Conservation (phyloP, 2,113 vertebrate genomes). For the Ciconia stormi region DNA sequence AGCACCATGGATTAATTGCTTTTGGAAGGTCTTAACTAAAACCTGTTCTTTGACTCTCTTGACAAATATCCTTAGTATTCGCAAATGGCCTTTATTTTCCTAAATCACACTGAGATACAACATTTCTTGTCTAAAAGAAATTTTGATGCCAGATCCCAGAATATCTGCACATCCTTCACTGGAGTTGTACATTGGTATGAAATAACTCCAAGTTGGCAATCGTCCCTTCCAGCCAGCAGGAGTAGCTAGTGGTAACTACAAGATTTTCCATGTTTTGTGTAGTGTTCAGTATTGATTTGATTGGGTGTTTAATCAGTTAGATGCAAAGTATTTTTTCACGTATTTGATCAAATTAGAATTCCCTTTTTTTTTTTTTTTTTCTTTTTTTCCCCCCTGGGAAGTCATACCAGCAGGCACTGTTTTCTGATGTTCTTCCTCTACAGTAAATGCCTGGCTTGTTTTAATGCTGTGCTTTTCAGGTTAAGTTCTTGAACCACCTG, state of each 20-base stretch:
- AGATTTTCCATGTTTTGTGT: background rate
- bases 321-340: background rate
- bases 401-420: background rate
- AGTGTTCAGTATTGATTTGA: background rate
- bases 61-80: slow-evolving; percentile 9
- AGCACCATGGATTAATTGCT: slow-evolving; percentile 27
- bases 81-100: slow-evolving; percentile 36
- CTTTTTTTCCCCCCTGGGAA: background rate
- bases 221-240: background rate
- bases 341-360: background rate
- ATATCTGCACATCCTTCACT: background rate
- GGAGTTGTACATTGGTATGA: background rate
- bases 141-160: background rate
- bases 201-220: background rate
- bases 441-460: background rate
- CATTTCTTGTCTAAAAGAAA: background rate
- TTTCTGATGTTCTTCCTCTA: background rate
- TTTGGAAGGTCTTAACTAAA: slow-evolving; percentile 37
- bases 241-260: background rate
- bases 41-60: slow-evolving; percentile 5
- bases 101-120: background rate
- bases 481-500: slow-evolving; percentile 24
- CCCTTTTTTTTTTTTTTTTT: background rate
- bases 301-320: background rate
- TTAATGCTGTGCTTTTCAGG: background rate